Evolutionary conservation across 2,797 vertebrate species (phyloP), one percentile per base, ranked within the genome.

Genomic region (Neosilurus hyrtlii): DNA sequence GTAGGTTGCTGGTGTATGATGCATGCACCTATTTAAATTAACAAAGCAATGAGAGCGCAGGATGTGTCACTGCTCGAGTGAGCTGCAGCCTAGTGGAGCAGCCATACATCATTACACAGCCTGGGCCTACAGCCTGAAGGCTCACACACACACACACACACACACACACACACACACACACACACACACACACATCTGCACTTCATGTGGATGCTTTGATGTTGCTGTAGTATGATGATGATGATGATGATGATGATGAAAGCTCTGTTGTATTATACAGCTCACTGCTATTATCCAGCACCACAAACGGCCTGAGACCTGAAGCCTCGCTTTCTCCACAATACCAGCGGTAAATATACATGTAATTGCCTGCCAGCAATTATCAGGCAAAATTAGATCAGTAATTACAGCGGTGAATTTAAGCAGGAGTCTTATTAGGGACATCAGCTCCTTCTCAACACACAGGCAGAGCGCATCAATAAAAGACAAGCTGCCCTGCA

Each of bases 1-100:
- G 80, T 82, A 75, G 80, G 80, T 70, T 82, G 80, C 26, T 66
- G 70, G 78, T 96, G 94, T 96, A 95, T 96, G 96, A 97, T 96
- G 96, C 96, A 97, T 97, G 96, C 96, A 97, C 95, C 97, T 96
- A 96, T 97, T 98, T 97, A 97, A 98, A 98, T 97, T 97, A 97
- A 99, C 96, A 98, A 97, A 97, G 95, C 96, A 97, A 96, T 95
- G 95, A 96, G 94, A 95, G 96, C 94, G 95, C 96, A 96, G 96
- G 96, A 97, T 97, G 96, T 95, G 93, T 90, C 95, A 94, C 89
- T 89, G 93, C 92, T 93, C 90, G 88, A 90, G 84, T 90, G 90
- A 90, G 94, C 93, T 93, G 93, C 94, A 92, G 93, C 95, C 92
- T 95, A 95, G 95, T 93, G 94, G 94, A 96, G 95, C 96, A 96